Evolutionary conservation across 1,140 invertebrate genomes (phyloP).

Genomic region (Heliconius nattereri): DNA sequence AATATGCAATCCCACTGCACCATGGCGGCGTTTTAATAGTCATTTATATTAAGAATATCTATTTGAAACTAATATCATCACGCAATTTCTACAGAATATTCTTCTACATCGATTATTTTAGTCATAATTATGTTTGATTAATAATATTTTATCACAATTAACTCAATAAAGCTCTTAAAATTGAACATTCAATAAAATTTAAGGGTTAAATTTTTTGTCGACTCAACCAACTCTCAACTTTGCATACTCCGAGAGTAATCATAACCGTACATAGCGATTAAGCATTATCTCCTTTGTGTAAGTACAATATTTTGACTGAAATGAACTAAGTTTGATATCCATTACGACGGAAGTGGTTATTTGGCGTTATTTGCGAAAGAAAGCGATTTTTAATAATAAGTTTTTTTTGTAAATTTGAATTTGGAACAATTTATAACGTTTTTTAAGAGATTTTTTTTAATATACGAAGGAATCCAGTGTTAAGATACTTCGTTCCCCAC

Average conservation of each 20-base stretch:
- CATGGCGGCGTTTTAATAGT: too few species aligned
- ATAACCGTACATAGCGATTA: constrained; percentile 23
- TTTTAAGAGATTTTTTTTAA: too few species aligned
- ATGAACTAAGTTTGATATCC: constrained; percentile 22
- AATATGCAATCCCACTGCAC: too few species aligned
- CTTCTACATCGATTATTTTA: too few species aligned
- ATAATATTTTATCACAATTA: background rate
- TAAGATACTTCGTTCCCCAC: too few species aligned
- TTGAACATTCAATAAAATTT: background rate
- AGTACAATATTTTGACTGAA: constrained; percentile 25
- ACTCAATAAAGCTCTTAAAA: background rate
- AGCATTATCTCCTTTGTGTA: constrained; percentile 18
- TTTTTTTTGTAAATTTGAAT: background rate
- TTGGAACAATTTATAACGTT: background rate
- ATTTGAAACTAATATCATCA: background rate
- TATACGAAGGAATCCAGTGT: too few species aligned
- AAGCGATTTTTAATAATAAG: background rate
- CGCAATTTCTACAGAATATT: too few species aligned
- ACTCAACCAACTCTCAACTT: background rate
- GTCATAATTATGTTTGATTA: background rate
- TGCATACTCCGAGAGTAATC: constrained; percentile 35
- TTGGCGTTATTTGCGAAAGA: constrained; percentile 19
- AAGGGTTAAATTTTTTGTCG: background rate
- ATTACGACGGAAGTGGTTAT: constrained; percentile 18
- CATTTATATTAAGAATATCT: too few species aligned